Base-by-base conservation (phyloP, 1,140 invertebrate species). In the Varroa destructor region DNA sequence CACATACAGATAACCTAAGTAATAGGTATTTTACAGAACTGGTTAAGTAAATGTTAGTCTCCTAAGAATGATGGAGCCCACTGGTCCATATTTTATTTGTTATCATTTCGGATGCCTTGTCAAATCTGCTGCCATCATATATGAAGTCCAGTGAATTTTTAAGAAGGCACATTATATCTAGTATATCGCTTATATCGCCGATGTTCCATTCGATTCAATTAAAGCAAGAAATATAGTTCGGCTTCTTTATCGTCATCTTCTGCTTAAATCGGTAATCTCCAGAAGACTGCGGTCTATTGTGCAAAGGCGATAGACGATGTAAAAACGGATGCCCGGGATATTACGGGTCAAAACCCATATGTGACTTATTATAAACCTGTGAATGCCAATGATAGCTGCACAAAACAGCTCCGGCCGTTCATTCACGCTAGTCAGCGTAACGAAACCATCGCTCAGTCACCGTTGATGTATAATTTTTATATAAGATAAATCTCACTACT, bases 341-440 rank as follows among this genome's bases (percentile, higher is more conserved):
- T 96, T 96, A 82, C 89, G 99, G 81, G 99, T 95, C 0, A 91
- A 90, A 54, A 87, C 87, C 96, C 96, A 99, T 43, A 91, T 89
- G 80, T 91, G 88, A 0, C 95, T 96, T 78, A 97, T 94, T 0
- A 95, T 99, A 79, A 98, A 99, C 81, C 96, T 97, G 81, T 98
- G 92, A 81, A 95, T 91, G 85, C 93, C 88, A 75, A 87, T 86
- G 76, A 99, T 85, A 54, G 87, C 90, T 75, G 89, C 90, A 43
- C 90, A 92, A 82, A 90, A 98, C 14, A 99, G 82, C 78, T 97
- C 90, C 2, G 96, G 96, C 70, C 91, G 84, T 81, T 98, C 94
- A 84, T 98, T 97, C 56, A 89, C 85, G 77, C 88, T 90, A 4
- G 93, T 91, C 14, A 88, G 93, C 3, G 97, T 88, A 12, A 98